Base-by-base conservation (phyloP, 1,140 invertebrate genomes). In the Rhopalosiphum maidis region DNA sequence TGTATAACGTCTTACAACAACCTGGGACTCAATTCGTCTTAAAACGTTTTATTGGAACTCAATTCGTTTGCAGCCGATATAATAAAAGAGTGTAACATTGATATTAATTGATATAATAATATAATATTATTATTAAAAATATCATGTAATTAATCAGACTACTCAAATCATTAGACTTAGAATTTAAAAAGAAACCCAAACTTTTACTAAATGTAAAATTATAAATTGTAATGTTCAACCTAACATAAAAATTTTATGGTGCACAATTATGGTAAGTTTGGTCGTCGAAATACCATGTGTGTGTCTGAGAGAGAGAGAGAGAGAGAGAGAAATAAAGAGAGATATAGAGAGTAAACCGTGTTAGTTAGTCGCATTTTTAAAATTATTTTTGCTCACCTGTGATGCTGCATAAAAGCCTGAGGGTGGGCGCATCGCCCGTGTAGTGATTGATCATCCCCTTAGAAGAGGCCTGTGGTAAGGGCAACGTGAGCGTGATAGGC, bases 371-470 rank as follows among this genome's bases (percentile, higher is more conserved):
- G 2, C 6, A 0, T 48, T 30, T 43, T 41, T 41, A 41, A 83
- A 41, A 43, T 85, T 7, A 54, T 41, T 48, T 37, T 48, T 25
- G 48, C 96, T 95, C 97, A 99, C 99, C 99, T 96, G 99, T 99
- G 95, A 99, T 99, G 94, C 98, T 99, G 96, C 99, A 99, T 48
- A 99, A 96, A 87, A 99, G 97, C 94, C 99, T 96, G 83, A 99
- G 96, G 2, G 98, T 99, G 46, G 99, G 99, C 30, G 98, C 98
- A 94, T 98, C 98, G 54, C 97, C 98, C 82, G 97, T 98, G 95
- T 99, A 99, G 94, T 99, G 98, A 95, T 99, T 99, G 93, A 99
- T 99, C 99, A 99, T 99, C 87, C 99, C 98, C 95, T 99, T 98
- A 94, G 98, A 98, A 93, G 98, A 98, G 43, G 99, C 98, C 95